Conservation (phyloP, 2,113 vertebrate species). For the Argyrosomus japonicus region DNA sequence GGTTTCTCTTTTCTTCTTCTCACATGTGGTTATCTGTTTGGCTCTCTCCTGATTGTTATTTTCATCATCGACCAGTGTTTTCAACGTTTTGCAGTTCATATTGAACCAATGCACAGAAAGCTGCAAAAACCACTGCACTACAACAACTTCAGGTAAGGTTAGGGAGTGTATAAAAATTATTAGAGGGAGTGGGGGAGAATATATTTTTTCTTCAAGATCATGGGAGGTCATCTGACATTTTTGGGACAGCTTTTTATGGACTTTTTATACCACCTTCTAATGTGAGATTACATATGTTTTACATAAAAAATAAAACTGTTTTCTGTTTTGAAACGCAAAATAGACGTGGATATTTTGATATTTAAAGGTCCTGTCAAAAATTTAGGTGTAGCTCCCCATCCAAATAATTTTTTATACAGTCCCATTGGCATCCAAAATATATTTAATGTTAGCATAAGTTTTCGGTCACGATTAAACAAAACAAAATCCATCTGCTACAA, state of each 20-base stretch:
- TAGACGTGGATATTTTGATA: too few relatives aligned
- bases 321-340: not conserved
- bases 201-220: not conserved
- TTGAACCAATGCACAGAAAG: not conserved
- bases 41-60: not conserved
- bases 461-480: constrained; percentile 4
- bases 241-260: not conserved
- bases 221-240: not conserved
- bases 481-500: not conserved
- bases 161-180: constrained; percentile 7
- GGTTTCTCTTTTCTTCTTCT: not conserved
- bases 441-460: not conserved
- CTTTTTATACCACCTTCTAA: not conserved
- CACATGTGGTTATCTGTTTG: not conserved
- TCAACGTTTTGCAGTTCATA: not conserved
- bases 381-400: not conserved
- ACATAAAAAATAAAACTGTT: too few relatives aligned
- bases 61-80: not conserved
- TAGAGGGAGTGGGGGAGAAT: not conserved
- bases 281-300: not conserved
- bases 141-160: not conserved
- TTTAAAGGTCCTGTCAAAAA: too few relatives aligned
- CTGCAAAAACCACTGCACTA: not conserved
- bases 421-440: not conserved
- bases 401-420: constrained; percentile 5